A percentile compares a stretch with the other conserved stretches of the same genome.
These are phyloP conservation scores for Macrosteles quadrilineatus DNA, from an alignment of 1,140 invertebrate species.

Conservation along the genomic window DNA sequence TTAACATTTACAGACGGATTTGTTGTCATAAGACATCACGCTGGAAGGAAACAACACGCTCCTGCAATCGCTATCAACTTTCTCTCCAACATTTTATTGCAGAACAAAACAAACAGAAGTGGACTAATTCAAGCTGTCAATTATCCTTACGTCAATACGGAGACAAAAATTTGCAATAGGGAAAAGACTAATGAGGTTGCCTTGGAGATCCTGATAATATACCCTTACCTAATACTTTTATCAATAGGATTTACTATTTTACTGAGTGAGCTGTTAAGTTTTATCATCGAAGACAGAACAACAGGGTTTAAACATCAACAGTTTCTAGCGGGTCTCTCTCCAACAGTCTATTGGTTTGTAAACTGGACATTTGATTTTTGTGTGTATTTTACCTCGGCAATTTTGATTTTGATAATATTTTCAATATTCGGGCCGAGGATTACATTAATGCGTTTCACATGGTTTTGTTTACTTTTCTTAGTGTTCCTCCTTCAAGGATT, in stretches of 20 bases:
- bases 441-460: too few species aligned
- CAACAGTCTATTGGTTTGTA: neutral
- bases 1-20: neutral
- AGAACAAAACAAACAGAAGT: neutral
- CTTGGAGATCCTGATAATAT: neutral
- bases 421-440: neutral
- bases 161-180: neutral
- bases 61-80: neutral
- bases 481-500: constrained; percentile 18
- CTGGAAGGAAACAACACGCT: neutral
- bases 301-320: constrained; percentile 8
- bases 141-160: neutral
- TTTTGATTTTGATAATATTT: neutral
- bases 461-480: too few species aligned
- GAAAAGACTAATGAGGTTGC: neutral
- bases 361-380: neutral
- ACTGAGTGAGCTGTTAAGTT: neutral
- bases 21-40: neutral
- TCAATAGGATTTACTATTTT: neutral
- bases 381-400: neutral
- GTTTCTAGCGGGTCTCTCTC: neutral
- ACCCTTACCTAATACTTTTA: neutral
- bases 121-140: neutral
- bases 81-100: neutral
- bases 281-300: neutral